Conservation (phyloP, 2,888 invertebrate genomes). For the Dione juno region DNA sequence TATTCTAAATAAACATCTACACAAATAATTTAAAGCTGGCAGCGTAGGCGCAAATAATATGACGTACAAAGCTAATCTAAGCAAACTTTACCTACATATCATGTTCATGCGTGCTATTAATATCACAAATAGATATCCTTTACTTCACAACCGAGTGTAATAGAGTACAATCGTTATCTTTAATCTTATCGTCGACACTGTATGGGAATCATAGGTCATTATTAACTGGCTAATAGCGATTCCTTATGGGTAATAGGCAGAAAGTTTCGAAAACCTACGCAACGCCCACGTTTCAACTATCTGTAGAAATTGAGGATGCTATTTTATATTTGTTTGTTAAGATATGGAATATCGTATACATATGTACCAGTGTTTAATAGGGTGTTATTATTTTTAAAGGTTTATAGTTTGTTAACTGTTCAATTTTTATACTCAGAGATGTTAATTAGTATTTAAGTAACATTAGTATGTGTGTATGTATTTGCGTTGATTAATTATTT, state of each 20-base stretch:
- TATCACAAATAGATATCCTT: constrained; percentile 65
- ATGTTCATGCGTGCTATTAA: constrained; percentile 54
- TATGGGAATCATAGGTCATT: constrained; percentile 48
- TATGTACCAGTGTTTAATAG: not conserved
- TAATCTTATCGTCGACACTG: constrained; percentile 33
- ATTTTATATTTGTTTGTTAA: constrained; percentile 27
- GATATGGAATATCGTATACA: constrained; percentile 22
- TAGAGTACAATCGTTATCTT: constrained; percentile 50
- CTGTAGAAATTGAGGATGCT: constrained; percentile 49
- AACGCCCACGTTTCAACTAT: constrained; percentile 68
- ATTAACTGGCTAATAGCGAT: constrained; percentile 60
- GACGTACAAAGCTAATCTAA: constrained; percentile 36
- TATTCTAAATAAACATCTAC: constrained; percentile 4
- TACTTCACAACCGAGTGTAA: constrained; percentile 60
- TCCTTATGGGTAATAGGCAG: constrained; percentile 72
- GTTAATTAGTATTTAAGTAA: not conserved
- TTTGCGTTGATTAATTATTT: too few species aligned
- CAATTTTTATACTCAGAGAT: not conserved
- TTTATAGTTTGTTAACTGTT: too few species aligned
- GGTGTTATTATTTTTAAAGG: not conserved
- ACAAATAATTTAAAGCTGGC: not conserved
- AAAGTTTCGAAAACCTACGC: constrained; percentile 77
- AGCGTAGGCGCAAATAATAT: constrained; percentile 37
- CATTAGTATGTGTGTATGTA: too few species aligned
- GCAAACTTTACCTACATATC: constrained; percentile 39